Conservation (phyloP, 1,140 invertebrate genomes). For the Whitmania pigra region DNA sequence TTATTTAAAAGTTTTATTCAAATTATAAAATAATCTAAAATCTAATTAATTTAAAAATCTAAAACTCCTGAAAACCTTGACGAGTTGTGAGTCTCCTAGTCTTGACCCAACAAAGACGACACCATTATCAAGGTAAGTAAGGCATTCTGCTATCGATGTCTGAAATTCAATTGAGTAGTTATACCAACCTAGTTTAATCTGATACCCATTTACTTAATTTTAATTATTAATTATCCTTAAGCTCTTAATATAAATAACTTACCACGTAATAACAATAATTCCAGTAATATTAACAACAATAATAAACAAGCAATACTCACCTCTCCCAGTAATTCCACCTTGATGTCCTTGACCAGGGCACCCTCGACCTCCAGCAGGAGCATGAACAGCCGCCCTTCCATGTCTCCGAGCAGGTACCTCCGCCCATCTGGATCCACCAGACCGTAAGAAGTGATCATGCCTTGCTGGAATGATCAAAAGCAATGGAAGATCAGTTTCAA, state of each 20-base stretch:
- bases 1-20: too few species aligned
- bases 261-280: neutral
- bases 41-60: too few species aligned
- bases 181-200: too few species aligned
- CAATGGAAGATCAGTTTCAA: neutral
- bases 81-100: slow-evolving; percentile 86
- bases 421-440: slow-evolving; percentile 79
- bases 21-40: too few species aligned
- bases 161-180: slow-evolving; percentile 36
- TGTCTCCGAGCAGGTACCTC: slow-evolving; percentile 83
- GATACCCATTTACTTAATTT: too few species aligned
- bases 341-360: slow-evolving; percentile 70
- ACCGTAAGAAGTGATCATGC: slow-evolving; percentile 87
- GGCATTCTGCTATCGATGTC: slow-evolving; percentile 90
- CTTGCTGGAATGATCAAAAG: slow-evolving; percentile 51
- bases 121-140: slow-evolving; percentile 97
- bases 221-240: too few species aligned
- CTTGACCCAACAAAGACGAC: slow-evolving; percentile 93
- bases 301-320: slow-evolving; percentile 24
- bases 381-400: slow-evolving; percentile 89
- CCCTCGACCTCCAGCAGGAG: slow-evolving; percentile 77
- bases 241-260: too few species aligned
- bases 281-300: neutral
- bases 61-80: slow-evolving; percentile 49
- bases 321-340: slow-evolving; percentile 68